These are phyloP conservation scores for Champsocephalus esox DNA, from an alignment of 2,797 vertebrate genomes.

Conservation along the genomic window DNA sequence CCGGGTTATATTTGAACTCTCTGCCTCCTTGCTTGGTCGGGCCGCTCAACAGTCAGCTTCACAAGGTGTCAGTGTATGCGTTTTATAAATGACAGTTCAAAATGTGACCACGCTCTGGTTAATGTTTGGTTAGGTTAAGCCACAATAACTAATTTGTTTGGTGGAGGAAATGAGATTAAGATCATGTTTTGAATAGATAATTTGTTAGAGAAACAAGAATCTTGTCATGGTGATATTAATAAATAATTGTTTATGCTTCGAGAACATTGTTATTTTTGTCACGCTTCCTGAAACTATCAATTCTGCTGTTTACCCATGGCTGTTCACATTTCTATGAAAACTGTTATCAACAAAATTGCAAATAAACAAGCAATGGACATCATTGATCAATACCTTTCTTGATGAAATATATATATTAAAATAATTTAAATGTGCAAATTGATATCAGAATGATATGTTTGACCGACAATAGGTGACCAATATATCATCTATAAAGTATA, in stretches of 20 bases:
- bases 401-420: too few species aligned
- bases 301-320: not conserved
- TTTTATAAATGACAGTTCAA: not conserved
- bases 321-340: not conserved
- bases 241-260: not conserved
- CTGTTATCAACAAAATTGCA: not conserved
- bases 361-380: not conserved
- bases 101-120: not conserved
- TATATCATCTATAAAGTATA: not conserved
- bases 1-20: too few species aligned
- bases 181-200: not conserved
- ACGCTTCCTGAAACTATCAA: not conserved
- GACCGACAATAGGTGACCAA: too few species aligned
- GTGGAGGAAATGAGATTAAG: not conserved
- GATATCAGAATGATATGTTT: too few species aligned
- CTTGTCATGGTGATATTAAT: not conserved
- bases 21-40: too few species aligned
- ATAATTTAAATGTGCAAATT: not conserved
- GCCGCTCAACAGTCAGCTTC: too few species aligned
- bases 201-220: not conserved
- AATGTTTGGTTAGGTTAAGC: not conserved
- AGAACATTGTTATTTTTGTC: not conserved
- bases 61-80: not conserved
- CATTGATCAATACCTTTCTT: too few species aligned
- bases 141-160: not conserved